Evolutionary conservation across 2,888 invertebrate genomes (phyloP).

Genomic region (Ophraella communa): DNA sequence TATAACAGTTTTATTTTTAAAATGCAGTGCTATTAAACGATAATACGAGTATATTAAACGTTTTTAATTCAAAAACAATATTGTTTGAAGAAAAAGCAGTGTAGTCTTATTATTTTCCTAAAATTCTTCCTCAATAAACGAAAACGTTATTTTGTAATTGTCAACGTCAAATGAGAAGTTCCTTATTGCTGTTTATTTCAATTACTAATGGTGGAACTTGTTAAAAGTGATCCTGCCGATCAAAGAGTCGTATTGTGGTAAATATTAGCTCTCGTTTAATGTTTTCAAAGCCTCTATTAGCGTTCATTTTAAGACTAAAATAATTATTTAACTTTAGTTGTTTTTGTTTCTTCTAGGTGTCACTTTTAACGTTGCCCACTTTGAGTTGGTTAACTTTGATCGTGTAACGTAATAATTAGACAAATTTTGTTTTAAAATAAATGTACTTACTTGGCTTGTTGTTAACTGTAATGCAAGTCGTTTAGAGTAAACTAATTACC

Average conservation of each 20-base stretch:
- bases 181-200: neutral
- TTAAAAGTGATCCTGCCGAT: conserved; percentile 2
- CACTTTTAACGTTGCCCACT: neutral
- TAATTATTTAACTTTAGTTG: neutral
- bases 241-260: neutral
- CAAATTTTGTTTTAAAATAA: too few relatives aligned
- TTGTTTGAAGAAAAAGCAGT: too few relatives aligned
- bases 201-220: neutral
- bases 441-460: too few relatives aligned
- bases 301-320: neutral
- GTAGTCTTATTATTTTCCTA: neutral
- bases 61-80: too few relatives aligned
- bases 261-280: conserved; percentile 7
- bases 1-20: too few relatives aligned
- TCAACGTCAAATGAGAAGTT: neutral
- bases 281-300: neutral
- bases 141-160: neutral
- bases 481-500: too few relatives aligned
- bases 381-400: neutral
- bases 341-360: conserved; percentile 1
- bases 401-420: neutral
- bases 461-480: too few relatives aligned
- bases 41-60: too few relatives aligned
- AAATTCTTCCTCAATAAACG: neutral
- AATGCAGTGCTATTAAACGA: too few relatives aligned